Base-by-base conservation (phyloP, 2,797 vertebrate species). In the Spondyliosoma cantharus region DNA sequence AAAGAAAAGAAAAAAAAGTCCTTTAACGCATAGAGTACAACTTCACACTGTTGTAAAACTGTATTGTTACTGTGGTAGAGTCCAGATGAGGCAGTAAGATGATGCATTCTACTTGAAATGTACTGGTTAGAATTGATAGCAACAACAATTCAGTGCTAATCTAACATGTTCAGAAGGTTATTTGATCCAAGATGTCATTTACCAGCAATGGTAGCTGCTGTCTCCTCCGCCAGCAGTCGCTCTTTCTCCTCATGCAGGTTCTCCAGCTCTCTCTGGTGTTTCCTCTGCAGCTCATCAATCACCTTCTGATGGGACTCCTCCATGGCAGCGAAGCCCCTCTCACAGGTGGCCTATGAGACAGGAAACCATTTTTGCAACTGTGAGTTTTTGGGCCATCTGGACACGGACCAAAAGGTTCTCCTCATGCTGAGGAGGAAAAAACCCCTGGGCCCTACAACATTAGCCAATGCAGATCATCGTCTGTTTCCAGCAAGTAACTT, bases 241-340 rank as follows among this genome's bases (percentile, higher is more conserved):
- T 96, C 96, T 54, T 96, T 96, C 87, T 96, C 95, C 19, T 95
- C 94, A 3, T 95, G 93, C 85, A 96, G 93, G 84, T 95, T 95
- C 89, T 96, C 95, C 84, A 96, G 90, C 90, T 96, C 96, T 71
- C 95, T 92, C 92, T 96, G 95, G 89, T 96, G 93, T 83, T 96
- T 96, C 71, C 91, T 93, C 91, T 95, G 95, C 81, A 96, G 93
- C 84, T 96, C 95, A 5, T 96, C 96, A 3, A 96, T 91, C 49
- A 96, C 95, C 78, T 94, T 96, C 90, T 95, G 95, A 79, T 96
- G 96, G 24, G 96, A 96, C 77, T 95, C 95, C 89, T 96, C 95
- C 96, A 96, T 96, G 54, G 95, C 94, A 1, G 94, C 90, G 5
- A 96, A 96, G 65, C 95, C 95, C 74, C 96, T 77, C 89, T 96